Conservation (phyloP, 2,888 invertebrate species). For the Spodoptera picta region DNA sequence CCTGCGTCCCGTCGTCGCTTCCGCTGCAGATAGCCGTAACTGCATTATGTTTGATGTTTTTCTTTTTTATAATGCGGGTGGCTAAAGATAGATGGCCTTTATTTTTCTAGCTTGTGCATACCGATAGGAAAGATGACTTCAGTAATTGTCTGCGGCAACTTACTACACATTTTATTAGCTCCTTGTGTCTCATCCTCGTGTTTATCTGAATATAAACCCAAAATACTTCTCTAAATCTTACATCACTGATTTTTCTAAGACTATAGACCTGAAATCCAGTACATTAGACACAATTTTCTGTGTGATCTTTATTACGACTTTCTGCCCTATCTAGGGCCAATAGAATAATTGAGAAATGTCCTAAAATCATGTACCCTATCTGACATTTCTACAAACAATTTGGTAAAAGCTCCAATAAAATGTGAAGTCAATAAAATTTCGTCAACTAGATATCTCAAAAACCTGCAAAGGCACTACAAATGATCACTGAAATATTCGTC, state of each 20-base stretch:
- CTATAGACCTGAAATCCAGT: too few species aligned
- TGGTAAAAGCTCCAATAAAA: background rate
- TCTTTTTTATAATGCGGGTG: constrained; percentile 62
- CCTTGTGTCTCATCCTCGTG: too few species aligned
- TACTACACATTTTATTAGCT: background rate
- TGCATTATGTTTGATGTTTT: constrained; percentile 64
- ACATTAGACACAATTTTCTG: too few species aligned
- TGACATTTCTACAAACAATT: too few species aligned
- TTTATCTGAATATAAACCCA: background rate
- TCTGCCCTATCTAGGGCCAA: too few species aligned
- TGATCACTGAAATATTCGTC: constrained; percentile 37
- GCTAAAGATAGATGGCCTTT: constrained; percentile 58
- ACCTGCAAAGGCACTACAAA: constrained; percentile 23
- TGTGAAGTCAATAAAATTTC: too few species aligned
- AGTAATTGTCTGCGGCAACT: constrained; percentile 10
- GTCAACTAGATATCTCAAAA: too few species aligned
- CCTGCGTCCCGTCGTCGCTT: constrained; percentile 73
- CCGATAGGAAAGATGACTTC: constrained; percentile 34
- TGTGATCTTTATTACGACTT: too few species aligned
- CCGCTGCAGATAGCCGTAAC: constrained; percentile 61
- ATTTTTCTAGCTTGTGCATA: constrained; percentile 52
- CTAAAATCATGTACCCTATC: too few species aligned
- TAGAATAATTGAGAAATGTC: too few species aligned
- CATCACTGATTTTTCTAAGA: too few species aligned
- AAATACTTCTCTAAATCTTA: too few species aligned